Evolutionary conservation across 2,113 vertebrate species (phyloP), one percentile per base, ranked within the genome.

Genomic region (Poicephalus gulielmi): DNA sequence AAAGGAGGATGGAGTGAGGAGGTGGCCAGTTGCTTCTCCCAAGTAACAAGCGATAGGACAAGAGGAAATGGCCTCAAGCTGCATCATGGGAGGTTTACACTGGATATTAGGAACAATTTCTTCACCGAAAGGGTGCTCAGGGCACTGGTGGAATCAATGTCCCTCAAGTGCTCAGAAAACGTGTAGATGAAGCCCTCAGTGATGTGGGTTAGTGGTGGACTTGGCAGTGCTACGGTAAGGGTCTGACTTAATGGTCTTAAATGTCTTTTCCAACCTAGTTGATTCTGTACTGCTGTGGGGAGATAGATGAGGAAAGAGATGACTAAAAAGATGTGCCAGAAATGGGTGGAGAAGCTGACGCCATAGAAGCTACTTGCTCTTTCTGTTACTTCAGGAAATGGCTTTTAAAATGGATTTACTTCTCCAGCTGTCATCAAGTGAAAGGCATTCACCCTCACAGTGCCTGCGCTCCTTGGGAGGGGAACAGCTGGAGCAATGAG

Each of bases 221-320:
- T 14, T 57, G 31, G 55, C 55, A 57, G 55, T n/a, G 31, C 55
- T n/a, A 31, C 19, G 55, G 19, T 57, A 14, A 57, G 19, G 19
- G 55, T 22, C n/a, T 31, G 33, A 59, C 33, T 59, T 59, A 4
- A 14, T 2, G 9, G 13, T 23, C 57, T 35, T 59, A 35, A 14
- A 59, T 15, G 33, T n/a, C 33, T 35, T 35, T 59, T 35, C 57
- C 22, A 24, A 24, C 57, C 57, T 35, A 35, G 20, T 22, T 35
- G 57, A 59, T 59, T 59, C 33, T 9, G 6, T 4, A 2, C 0
- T 3, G 22, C 19, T 27, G 27, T 0, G 10, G 27, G 43, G 22
- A 69, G 7, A 19, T 1, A 4, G 18, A 13, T 5, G 0, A 28
- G 49, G 27, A 25, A 39, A 39, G 23, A 31, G 28, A 16, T 2